Base-by-base conservation (phyloP, 2,797 vertebrate genomes). In the Loris lydekkerianus region DNA sequence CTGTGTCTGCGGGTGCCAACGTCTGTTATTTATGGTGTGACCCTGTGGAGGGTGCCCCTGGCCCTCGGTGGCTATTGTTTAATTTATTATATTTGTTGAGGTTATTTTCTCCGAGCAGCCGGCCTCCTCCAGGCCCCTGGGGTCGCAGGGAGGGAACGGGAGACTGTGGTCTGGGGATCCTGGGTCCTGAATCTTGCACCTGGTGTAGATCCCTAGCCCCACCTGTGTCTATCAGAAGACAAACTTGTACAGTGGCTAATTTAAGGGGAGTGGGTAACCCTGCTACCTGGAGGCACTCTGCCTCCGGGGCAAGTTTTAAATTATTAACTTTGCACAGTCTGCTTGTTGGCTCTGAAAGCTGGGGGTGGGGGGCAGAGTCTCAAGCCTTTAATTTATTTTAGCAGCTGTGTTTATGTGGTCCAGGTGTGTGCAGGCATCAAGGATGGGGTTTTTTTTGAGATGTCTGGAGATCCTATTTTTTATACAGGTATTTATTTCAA, bases 381-480 rank as follows among this genome's bases (percentile, higher is more conserved):
- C 98, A 97, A 98, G 98, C 98, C 97, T 98, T 96, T 99, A 98
- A 99, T 98, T 99, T 99, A 99, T 99, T 99, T 98, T 98, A 98
- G 98, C 97, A 98, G 98, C 95, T 98, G 98, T 98, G 98, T 98
- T 98, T 98, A 94, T 98, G 98, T 98, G 98, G 97, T 96, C 98
- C 98, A 96, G 98, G 97, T 98, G 98, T 98, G 98, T 97, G 98
- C 98, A 98, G 98, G 98, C 98, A 98, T 98, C 98, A 97, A 98
- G 98, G 97, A 98, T 97, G 98, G 98, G 97, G 96, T 96, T 95
- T 98, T 98, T 97, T 43, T 43, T 99, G 98, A 99, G 98, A 99
- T 98, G 98, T 99, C 99, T 99, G 99, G 98, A 99, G 99, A 99
- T 99, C 98, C 98, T 99, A 99, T 99, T 99, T 99, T 99, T 99